Conservation (phyloP, 2,113 vertebrate genomes). For the Pipa parva region DNA sequence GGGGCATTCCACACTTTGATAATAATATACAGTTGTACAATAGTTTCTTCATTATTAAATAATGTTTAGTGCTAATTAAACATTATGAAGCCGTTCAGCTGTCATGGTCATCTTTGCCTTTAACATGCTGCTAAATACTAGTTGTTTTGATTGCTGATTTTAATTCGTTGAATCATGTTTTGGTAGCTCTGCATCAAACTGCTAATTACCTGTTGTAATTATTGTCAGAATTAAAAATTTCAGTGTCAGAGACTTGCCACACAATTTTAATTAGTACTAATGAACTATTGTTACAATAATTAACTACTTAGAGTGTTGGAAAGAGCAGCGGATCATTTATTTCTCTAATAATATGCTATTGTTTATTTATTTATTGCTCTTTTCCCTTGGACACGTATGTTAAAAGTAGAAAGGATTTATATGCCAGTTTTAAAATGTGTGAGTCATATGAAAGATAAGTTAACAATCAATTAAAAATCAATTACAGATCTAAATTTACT, state of each 20-base stretch:
- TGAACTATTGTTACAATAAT: constrained; percentile 37
- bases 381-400: not conserved
- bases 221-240: constrained; percentile 25
- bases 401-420: not conserved
- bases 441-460: no score
- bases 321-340: constrained; percentile 7
- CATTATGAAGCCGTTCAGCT: no score
- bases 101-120: constrained; percentile 13
- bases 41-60: no score
- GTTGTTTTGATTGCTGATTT: not conserved
- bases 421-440: no score
- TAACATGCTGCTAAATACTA: constrained; percentile 9
- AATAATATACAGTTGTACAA: no score
- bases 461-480: no score
- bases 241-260: constrained; percentile 23
- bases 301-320: constrained; percentile 18
- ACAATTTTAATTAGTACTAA: constrained; percentile 34
- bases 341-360: constrained; percentile 26
- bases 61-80: no score
- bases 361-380: constrained; percentile 12
- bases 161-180: constrained; percentile 9
- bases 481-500: no score
- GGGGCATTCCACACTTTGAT: no score
- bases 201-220: constrained; percentile 36
- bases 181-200: not conserved